Percentiles rank a stretch among this genome's conserved stretches.
These are phyloP conservation scores for Trididemnum clinides DNA, from an alignment of 23 tunicate species.

Conservation along the genomic window DNA sequence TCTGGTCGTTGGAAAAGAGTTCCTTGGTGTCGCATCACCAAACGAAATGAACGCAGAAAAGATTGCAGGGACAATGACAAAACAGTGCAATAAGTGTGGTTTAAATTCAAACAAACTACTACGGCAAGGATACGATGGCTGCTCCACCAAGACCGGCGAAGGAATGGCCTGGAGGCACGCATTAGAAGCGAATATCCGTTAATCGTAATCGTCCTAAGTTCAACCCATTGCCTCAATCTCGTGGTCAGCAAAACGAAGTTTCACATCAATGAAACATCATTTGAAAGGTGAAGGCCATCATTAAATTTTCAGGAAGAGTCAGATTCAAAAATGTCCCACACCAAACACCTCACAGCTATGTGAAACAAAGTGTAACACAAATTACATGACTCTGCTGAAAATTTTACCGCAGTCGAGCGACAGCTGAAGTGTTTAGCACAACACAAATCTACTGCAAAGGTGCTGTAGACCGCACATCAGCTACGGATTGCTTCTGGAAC, in stretches of 20 bases:
- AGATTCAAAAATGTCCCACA: neutral
- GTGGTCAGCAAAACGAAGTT: too few species aligned
- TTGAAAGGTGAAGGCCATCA: neutral
- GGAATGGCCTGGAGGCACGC: too few species aligned
- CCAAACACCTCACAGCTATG: neutral
- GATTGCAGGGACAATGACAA: neutral
- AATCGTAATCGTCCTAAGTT: too few species aligned
- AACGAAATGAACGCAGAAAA: neutral
- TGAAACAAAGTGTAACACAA: neutral
- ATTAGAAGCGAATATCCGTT: too few species aligned
- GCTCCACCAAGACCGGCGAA: neutral
- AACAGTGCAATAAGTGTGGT: neutral
- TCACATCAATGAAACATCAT: too few species aligned
- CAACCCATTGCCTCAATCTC: too few species aligned
- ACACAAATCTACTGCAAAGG: neutral
- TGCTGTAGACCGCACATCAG: neutral
- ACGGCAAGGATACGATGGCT: slow-evolving; percentile 11
- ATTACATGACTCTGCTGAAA: neutral
- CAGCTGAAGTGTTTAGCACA: neutral
- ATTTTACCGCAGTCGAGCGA: neutral
- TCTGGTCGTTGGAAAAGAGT: neutral
- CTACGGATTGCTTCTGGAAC: neutral
- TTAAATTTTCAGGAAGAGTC: neutral
- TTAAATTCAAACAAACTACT: neutral
- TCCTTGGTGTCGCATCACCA: neutral